Conservation (phyloP, 1,140 invertebrate genomes). For the Drosophila hydei region DNA sequence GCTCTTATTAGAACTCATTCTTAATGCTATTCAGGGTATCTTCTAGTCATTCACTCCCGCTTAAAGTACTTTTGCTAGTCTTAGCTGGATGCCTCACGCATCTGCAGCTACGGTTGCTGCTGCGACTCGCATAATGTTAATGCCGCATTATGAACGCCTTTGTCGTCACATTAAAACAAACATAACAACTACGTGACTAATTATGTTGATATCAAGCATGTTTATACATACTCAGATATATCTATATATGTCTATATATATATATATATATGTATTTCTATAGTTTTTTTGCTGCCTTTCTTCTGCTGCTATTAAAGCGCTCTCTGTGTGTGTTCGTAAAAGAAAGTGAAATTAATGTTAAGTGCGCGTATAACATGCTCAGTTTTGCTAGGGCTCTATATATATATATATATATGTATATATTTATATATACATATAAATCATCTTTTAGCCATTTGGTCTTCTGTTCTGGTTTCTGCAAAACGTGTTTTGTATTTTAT, state of each 20-base stretch:
- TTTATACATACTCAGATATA: slow-evolving; percentile 22
- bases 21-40: too few relatives aligned
- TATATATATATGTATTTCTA: not conserved
- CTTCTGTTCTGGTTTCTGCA: slow-evolving; percentile 21
- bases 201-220: slow-evolving; percentile 77
- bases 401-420: not conserved
- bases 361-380: slow-evolving; percentile 67
- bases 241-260: too few relatives aligned
- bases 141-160: slow-evolving; percentile 75
- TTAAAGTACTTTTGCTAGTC: not conserved
- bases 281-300: slow-evolving; percentile 14
- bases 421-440: slow-evolving; percentile 2
- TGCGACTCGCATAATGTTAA: slow-evolving; percentile 59
- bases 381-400: slow-evolving; percentile 40
- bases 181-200: slow-evolving; percentile 82
- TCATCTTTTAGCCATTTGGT: too few relatives aligned
- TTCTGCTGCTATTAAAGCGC: not conserved
- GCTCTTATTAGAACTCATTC: too few relatives aligned
- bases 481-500: not conserved
- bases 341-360: slow-evolving; percentile 82
- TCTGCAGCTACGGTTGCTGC: slow-evolving; percentile 35
- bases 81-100: slow-evolving; percentile 33
- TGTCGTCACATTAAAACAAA: slow-evolving; percentile 74
- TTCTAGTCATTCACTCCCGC: too few relatives aligned
- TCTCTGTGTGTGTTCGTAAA: slow-evolving; percentile 37